These are phyloP conservation scores for Aphelocoma californica DNA, from an alignment of 2,797 vertebrate genomes.

Conservation along the genomic window DNA sequence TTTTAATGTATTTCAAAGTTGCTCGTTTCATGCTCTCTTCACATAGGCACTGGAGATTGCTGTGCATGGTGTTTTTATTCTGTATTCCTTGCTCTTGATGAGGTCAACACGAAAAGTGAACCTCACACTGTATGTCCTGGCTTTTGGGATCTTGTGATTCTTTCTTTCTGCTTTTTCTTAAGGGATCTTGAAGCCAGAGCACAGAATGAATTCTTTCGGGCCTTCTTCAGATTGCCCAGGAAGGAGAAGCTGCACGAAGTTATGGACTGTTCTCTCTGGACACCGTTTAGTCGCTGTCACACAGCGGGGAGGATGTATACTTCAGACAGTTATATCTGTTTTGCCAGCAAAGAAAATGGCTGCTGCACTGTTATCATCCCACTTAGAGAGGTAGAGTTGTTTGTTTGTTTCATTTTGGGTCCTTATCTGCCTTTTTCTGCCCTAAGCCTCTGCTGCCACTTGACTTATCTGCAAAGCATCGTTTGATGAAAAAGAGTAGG, in stretches of 20 bases:
- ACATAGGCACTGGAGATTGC: not conserved
- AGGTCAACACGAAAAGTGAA: not conserved
- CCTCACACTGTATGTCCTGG: not conserved
- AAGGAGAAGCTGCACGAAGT: slow-evolving; percentile 83
- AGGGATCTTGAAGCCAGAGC: slow-evolving; percentile 92
- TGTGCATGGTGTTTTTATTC: not conserved
- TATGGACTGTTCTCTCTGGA: slow-evolving; percentile 89
- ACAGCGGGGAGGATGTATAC: slow-evolving; percentile 86
- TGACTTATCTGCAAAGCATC: not conserved
- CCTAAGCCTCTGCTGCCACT: not conserved
- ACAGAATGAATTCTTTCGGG: slow-evolving; percentile 88
- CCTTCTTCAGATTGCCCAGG: slow-evolving; percentile 89
- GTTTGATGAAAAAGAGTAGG: not conserved
- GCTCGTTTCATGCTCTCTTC: not conserved
- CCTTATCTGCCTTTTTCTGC: not conserved
- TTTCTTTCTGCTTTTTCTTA: not conserved
- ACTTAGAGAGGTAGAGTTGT: slow-evolving; percentile 84
- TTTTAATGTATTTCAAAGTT: not conserved
- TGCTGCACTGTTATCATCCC: slow-evolving; percentile 88
- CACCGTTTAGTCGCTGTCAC: slow-evolving; percentile 91
- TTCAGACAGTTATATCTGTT: slow-evolving; percentile 90
- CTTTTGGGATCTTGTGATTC: not conserved
- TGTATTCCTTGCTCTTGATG: not conserved
- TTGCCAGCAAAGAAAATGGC: slow-evolving; percentile 89
- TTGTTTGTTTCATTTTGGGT: not conserved